Base-by-base conservation (phyloP, 1,140 invertebrate genomes). In the Varroa destructor region DNA sequence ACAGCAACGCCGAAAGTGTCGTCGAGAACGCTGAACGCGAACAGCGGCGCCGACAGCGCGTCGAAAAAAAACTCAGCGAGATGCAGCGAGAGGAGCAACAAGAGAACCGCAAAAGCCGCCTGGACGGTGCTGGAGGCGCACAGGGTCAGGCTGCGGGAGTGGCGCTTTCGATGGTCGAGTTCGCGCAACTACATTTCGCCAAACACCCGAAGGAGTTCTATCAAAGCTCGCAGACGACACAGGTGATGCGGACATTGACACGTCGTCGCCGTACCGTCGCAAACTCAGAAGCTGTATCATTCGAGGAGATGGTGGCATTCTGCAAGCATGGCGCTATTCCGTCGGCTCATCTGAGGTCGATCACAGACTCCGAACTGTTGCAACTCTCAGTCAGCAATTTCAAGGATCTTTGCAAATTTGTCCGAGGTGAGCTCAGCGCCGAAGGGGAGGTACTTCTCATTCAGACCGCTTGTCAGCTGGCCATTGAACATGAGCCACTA, bases 301-400 rank as follows among this genome's bases (percentile, higher is more conserved):
- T 93, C 77, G 88, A 90, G 76, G 91, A 96, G 79, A 94, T 97
- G 90, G 86, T 95, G 0, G 87, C 86, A 0, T 95, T 88, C 80
- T 89, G 89, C 75, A 90, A 91, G 78, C 87, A 86, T 43, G 89
- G 87, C 71, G 86, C 86, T 56, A 96, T 97, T 76, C 89, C 91
- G 0, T 93, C 89, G 72, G 95, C 92, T 0, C 92, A 96, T 80
- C 74, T 77, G 37, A 74, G 12, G 46, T 14, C 37, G 40, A 88
- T 95, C 77, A 90, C 93, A 79, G 93, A 96, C 81, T 90, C 91
- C 0, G 92, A 96, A 76, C 95, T 95, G 78, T 86, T 94, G 25
- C 87, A 87, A 57, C 84, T 93, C 0, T 90, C 91, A 3, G 93
- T 92, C 77, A 87, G 86, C 73, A 88, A 94, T 73, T 97, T 96